phyloP scores from a whole-genome alignment of 2,113 vertebrate species.

The human (Homo sapiens) region GRCh38 chr16:87996501-87997000 shows the following conservation, averaged over 20 bases:
- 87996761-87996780: not conserved
- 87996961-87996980: not conserved
- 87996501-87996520: not conserved
- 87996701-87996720: not conserved
- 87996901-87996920: not conserved
- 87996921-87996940: not conserved
- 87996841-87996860: not conserved
- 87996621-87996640: too few species aligned
- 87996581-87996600: not conserved
- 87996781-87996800: not conserved
- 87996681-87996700: not conserved
- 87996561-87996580: not conserved
- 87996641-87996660: not conserved
- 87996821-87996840: not conserved
- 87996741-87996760: not conserved
- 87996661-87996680: not conserved
- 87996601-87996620: not conserved
- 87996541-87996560: not conserved
- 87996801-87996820: not conserved
- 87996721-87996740: accelerated
- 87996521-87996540: not conserved
- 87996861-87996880: not conserved
- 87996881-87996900: not conserved
- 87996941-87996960: not conserved
- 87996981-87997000: not conserved